Base-by-base conservation (phyloP, 2,888 invertebrate species). In the Nemotelus nigrinus region DNA sequence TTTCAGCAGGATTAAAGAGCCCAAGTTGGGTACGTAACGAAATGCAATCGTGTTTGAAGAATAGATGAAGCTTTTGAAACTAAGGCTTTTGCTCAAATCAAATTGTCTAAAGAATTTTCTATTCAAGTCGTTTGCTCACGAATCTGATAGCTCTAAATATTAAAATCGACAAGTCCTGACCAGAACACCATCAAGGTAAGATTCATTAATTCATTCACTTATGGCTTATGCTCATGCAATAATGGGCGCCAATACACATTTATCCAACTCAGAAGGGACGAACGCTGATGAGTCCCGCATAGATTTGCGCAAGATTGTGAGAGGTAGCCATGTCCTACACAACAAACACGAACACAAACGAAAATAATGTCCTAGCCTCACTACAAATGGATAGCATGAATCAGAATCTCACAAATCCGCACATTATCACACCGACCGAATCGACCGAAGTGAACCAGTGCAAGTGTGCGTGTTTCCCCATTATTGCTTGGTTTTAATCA, bases 401-500 rank as follows among this genome's bases (percentile, higher is more conserved):
- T 45, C 47, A 47, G 45, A 6, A 65, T 10, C 47, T 43, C 58
- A 58, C 8, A 25, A 10, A 25, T 25, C 25, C 58, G 58, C 25
- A n/a, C 10, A 25, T n/a, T 58, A 25, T 60, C 44, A 68, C 50
- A 68, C 7, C 2, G 67, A 5, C 25, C 25, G 25, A 25, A 25
- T 25, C 25, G 25, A 25, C 25, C 25, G 25, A 3, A 41, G 44
- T 45, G 47, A 45, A 65, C 2, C 25, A 43, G 10, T 48, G 67
- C 48, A 48, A 48, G 67, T 47, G n/a, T 64, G 53, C 57, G 43
- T 48, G 47, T 44, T 25, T 55, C 41, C 63, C 41, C 74, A 25
- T 72, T 43, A 50, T 71, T 44, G 57, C 43, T 44, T n/a, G 48
- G 10, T 76, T 80, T 80, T 80, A 80, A 81, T 81, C 80, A 81